Conservation (phyloP, 2,113 vertebrate genomes). For the human region DNA sequence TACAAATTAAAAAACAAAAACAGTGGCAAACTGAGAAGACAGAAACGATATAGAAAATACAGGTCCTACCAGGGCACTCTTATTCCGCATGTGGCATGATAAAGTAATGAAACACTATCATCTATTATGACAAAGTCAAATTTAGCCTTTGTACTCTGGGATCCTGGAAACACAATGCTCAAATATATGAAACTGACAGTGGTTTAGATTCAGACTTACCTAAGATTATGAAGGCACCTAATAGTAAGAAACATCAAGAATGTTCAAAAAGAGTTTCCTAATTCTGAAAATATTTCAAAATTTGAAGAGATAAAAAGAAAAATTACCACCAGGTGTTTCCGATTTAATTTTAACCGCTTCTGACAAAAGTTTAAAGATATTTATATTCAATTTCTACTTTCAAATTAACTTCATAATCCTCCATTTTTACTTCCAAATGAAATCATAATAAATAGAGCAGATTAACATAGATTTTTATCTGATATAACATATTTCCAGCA, state of each 20-base stretch:
- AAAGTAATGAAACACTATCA: not conserved
- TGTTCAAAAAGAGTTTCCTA: conserved; percentile 8
- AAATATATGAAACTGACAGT: not conserved
- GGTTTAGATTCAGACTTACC: not conserved
- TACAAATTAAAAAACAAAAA: not conserved
- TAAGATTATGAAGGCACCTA: not conserved
- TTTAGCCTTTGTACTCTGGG: not conserved
- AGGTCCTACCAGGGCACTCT: not conserved
- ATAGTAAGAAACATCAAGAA: not conserved
- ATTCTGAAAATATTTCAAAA: conserved; percentile 43
- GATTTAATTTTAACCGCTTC: conserved; percentile 10
- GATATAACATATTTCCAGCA: not conserved
- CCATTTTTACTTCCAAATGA: not conserved
- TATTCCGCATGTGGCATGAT: not conserved
- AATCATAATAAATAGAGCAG: not conserved
- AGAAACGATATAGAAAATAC: not conserved
- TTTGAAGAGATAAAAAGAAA: not conserved
- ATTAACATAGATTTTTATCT: not conserved
- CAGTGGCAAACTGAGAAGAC: not conserved
- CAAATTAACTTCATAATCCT: not conserved
- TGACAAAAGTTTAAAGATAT: not conserved
- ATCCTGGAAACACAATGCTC: not conserved
- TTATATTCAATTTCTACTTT: conserved; percentile 21
- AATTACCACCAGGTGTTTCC: not conserved
- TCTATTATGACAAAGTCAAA: not conserved